Conservation (phyloP, 2,797 vertebrate genomes). For the Pipistrellus kuhlii region DNA sequence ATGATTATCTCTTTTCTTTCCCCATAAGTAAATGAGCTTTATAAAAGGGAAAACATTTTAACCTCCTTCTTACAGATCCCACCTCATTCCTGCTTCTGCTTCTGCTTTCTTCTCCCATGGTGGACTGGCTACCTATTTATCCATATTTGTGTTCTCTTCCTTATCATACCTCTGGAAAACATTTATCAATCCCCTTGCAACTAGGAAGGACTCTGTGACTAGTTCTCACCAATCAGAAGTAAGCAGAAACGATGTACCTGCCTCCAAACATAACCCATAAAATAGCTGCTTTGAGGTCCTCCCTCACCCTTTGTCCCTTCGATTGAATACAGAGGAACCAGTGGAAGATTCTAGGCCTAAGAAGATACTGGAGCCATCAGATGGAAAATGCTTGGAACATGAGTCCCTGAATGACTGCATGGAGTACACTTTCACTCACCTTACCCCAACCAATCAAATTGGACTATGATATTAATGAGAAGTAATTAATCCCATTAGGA, state of each 20-base stretch:
- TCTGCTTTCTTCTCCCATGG: not conserved
- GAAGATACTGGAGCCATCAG: not conserved
- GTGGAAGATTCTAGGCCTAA: not conserved
- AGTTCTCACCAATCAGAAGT: not conserved
- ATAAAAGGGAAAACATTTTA: not conserved
- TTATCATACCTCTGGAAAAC: not conserved
- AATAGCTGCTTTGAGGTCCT: not conserved
- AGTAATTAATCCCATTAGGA: conserved; percentile 14
- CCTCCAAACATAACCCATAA: not conserved
- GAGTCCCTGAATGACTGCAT: not conserved
- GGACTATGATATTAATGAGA: conserved; percentile 7
- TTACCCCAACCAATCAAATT: not conserved
- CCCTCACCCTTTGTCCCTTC: not conserved
- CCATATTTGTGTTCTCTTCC: not conserved
- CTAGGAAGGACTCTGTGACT: not conserved
- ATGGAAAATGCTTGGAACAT: not conserved
- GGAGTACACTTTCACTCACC: not conserved
- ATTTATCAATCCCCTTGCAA: not conserved
- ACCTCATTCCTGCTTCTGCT: not conserved
- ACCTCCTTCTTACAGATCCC: not conserved
- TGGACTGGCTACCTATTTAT: not conserved
- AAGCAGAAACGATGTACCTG: not conserved
- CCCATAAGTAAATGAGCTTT: conserved; percentile 26
- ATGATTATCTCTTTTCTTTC: not conserved
- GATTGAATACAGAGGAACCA: not conserved